Evolutionary conservation across 2,113 vertebrate genomes (phyloP), one percentile per base, ranked within the genome.

Genomic region (Glaucidium brasilianum): DNA sequence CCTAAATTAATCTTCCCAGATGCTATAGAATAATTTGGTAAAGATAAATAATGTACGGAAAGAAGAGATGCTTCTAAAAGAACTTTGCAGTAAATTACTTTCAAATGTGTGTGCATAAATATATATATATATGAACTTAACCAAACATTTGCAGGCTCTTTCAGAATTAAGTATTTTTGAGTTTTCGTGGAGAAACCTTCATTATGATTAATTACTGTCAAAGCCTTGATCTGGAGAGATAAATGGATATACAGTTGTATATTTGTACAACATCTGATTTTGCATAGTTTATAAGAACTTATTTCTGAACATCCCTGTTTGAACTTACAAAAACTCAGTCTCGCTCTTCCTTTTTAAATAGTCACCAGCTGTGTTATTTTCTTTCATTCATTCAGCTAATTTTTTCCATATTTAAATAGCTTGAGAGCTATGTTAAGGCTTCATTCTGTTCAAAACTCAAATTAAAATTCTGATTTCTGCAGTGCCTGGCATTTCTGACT

Each of bases 291-390:
- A n/a, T 84, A 79, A 84, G 80, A 93, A 91, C 52, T 92, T 92
- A 87, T 96, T 95, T 96, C 73, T 97, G 56, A 85, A 92, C 35
- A 66, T 76, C 71, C 72, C 67, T 49, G 41, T 92, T 91, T 93
- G 90, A 94, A 92, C 88, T 88, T 93, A 90, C 5, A 91, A 85
- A 90, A 94, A 75, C 60, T 85, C 75, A 75, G 58, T 90, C 88
- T 95, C 13, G 5, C 73, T 96, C 83, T 88, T 92, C n/a, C n/a
- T 92, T 96, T 93, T 84, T 80, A 90, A 90, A 93, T 90, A 97
- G 88, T 77, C 79, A 29, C 80, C 96, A 96, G 94, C 96, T 97
- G 95, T 96, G 95, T 93, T 96, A 74, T 92, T 97, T 96, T 94
- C 90, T 94, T 94, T 91, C 85, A 91, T 96, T 97, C 91, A 88